Percentiles rank a stretch among this genome's conserved stretches.
These are phyloP conservation scores for Psittacula echo DNA, from an alignment of 2,797 vertebrate genomes.

Conservation along the genomic window DNA sequence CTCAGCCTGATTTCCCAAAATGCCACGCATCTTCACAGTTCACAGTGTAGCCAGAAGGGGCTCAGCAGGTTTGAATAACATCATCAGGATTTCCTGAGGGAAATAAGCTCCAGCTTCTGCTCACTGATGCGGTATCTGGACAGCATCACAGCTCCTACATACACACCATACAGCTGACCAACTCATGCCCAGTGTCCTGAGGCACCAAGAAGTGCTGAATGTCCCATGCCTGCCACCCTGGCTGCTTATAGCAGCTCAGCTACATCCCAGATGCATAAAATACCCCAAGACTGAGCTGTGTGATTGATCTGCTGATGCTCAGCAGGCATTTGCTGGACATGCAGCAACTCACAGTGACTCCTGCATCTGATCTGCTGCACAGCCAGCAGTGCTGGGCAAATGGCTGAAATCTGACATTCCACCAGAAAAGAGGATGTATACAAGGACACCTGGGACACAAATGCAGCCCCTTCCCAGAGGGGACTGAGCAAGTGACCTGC, in stretches of 20 bases:
- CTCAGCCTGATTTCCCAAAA: not conserved
- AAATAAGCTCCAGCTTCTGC: slow-evolving; percentile 1
- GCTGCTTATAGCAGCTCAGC: not conserved
- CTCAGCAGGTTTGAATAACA: not conserved
- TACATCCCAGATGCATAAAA: not conserved
- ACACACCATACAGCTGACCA: not conserved
- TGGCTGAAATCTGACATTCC: not conserved
- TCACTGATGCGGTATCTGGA: not conserved
- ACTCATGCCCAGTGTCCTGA: not conserved
- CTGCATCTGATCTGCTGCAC: not conserved
- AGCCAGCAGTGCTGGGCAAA: not conserved
- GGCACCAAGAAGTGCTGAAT: not conserved
- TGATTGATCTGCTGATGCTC: not conserved
- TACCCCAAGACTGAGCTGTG: not conserved
- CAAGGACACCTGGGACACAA: not conserved
- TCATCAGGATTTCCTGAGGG: not conserved
- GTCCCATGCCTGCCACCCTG: not conserved
- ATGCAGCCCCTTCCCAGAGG: not conserved
- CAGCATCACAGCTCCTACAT: not conserved
- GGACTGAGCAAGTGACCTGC: not conserved
- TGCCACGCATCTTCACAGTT: not conserved
- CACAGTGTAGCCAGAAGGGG: not conserved
- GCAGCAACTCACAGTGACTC: not conserved
- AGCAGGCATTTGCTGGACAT: not conserved
- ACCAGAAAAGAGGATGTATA: not conserved